These are phyloP conservation scores for Centropus bengalensis DNA, from an alignment of 2,113 vertebrate species.

Conservation along the genomic window DNA sequence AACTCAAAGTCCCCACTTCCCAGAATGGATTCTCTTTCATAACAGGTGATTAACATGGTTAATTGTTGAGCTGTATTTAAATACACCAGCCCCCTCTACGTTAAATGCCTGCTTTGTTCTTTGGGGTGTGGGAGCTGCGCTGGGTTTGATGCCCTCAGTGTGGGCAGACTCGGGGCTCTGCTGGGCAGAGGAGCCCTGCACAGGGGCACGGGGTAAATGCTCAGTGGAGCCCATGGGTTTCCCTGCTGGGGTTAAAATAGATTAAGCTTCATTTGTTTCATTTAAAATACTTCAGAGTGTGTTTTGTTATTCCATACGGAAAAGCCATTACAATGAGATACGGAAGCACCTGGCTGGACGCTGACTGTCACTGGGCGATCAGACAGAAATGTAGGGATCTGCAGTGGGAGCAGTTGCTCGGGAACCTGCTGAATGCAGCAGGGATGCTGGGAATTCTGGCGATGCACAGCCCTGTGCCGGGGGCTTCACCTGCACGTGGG, in stretches of 20 bases:
- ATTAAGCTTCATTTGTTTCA: background rate
- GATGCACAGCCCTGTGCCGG: fast-evolving
- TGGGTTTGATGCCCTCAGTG: background rate
- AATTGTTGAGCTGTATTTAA: too few species aligned
- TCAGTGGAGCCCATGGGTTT: background rate
- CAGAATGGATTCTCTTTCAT: background rate
- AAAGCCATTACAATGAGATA: background rate
- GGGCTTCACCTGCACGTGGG: fast-evolving
- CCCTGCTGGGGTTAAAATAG: background rate
- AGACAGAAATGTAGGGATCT: background rate
- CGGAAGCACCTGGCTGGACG: background rate
- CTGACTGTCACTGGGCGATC: background rate
- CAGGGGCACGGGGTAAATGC: background rate
- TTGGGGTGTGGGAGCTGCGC: background rate
- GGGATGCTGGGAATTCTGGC: background rate
- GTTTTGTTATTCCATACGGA: background rate
- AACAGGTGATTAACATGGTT: background rate
- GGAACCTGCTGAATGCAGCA: fast-evolving
- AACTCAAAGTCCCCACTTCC: background rate
- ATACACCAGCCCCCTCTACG: background rate
- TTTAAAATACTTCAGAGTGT: background rate
- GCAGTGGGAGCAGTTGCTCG: fast-evolving
- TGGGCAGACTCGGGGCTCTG: background rate
- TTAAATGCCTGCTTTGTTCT: background rate
- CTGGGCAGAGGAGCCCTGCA: background rate